Conservation (phyloP, 2,888 invertebrate species). For the Tortricodes alternella region DNA sequence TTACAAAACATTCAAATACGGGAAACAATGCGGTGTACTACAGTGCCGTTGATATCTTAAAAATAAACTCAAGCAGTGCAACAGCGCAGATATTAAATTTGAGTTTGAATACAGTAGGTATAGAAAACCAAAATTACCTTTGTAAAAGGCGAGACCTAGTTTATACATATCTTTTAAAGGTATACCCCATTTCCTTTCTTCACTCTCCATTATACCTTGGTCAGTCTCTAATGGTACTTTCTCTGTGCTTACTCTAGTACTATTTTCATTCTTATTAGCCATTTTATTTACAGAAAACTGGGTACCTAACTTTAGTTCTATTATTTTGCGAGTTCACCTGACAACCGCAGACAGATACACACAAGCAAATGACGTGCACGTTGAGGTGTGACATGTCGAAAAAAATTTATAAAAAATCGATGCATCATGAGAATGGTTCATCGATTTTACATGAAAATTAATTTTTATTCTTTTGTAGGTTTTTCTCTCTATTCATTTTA, state of each 20-base stretch:
- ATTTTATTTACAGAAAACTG: conserved; percentile 40
- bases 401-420: not conserved
- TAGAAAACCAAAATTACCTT: conserved; percentile 85
- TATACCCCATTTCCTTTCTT: conserved; percentile 85
- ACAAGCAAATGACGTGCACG: conserved; percentile 1
- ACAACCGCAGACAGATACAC: not conserved
- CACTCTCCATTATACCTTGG: conserved; percentile 74
- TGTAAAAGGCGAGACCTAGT: conserved; percentile 94
- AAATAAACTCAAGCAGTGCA: not conserved
- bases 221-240: conserved; percentile 74
- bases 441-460: too few relatives aligned
- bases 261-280: conserved; percentile 57
- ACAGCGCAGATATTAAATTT: not conserved
- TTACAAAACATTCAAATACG: too few relatives aligned
- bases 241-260: conserved; percentile 63
- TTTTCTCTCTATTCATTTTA: too few relatives aligned
- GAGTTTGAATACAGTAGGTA: not conserved
- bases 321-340: conserved; percentile 20
- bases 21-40: too few relatives aligned
- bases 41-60: too few relatives aligned
- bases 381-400: not conserved
- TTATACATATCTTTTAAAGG: conserved; percentile 92
- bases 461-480: too few relatives aligned
- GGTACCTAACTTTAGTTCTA: conserved; percentile 27
- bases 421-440: not conserved